Conservation (phyloP, 2,113 vertebrate genomes). For the Cyprinus carpio region DNA sequence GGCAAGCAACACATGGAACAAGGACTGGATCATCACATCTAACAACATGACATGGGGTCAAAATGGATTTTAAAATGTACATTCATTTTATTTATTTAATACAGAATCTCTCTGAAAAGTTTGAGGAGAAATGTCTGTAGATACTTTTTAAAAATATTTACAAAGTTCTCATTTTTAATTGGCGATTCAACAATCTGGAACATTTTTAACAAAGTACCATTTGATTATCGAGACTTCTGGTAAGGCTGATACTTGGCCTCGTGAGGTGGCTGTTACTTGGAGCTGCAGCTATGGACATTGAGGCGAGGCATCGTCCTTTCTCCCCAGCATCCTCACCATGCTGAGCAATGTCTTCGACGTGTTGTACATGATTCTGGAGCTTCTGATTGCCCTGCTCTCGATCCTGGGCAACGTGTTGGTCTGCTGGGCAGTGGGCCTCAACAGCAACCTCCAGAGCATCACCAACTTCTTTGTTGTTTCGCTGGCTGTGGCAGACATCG, state of each 20-base stretch:
- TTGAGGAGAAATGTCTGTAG: not conserved
- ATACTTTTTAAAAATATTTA: not conserved
- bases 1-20: not conserved
- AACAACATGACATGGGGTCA: not conserved
- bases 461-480: conserved; percentile 98
- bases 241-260: conserved; percentile 30
- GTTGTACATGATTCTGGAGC: conserved; percentile 86
- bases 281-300: conserved; percentile 88
- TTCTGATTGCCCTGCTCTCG: conserved; percentile 88
- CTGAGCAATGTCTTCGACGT: conserved; percentile 62
- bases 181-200: not conserved
- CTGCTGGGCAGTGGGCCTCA: conserved; percentile 93
- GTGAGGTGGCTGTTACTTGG: conserved; percentile 51
- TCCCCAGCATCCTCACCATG: conserved; percentile 78
- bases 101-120: not conserved
- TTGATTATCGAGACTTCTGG: not conserved
- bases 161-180: not conserved
- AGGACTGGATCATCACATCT: not conserved
- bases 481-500: conserved; percentile 91
- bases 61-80: not conserved
- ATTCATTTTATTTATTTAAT: not conserved
- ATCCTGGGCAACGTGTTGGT: conserved; percentile 93
- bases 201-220: not conserved
- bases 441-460: conserved; percentile 94
- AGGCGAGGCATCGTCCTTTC: conserved; percentile 71